These are phyloP conservation scores for Schlechtendalia chinensis DNA, from an alignment of 1,140 invertebrate genomes.

Conservation along the genomic window DNA sequence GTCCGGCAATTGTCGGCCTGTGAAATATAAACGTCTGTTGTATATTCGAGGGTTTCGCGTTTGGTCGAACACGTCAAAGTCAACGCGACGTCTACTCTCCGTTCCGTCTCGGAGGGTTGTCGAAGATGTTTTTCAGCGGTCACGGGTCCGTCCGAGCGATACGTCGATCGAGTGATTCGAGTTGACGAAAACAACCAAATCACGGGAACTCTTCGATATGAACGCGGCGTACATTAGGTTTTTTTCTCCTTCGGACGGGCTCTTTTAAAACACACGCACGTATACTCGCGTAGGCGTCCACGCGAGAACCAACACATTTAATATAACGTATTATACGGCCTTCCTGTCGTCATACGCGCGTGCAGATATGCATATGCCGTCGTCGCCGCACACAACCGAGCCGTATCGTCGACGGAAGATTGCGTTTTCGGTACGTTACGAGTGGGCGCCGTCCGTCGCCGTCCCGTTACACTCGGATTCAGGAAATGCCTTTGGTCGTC, in stretches of 20 bases:
- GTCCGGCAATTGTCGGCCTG: no score
- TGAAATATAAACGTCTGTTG: no score
- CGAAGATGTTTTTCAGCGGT: no score
- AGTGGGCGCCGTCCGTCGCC: constrained; percentile 21
- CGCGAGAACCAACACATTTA: neutral
- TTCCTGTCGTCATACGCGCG: neutral
- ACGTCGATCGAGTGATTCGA: no score
- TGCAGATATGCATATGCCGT: neutral
- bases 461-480: neutral
- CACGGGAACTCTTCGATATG: no score
- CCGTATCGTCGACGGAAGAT: neutral
- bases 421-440: neutral
- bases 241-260: neutral
- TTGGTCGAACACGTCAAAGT: no score
- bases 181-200: no score
- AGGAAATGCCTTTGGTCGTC: constrained; percentile 35
- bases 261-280: neutral
- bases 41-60: no score
- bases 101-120: no score
- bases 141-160: no score
- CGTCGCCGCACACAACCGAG: neutral
- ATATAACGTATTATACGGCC: neutral
- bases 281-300: neutral
- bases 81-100: no score
- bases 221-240: no score